Evolutionary conservation across 2,888 invertebrate genomes (phyloP), one percentile per base, ranked within the genome.

Genomic region (Phyllotreta cruciferae): DNA sequence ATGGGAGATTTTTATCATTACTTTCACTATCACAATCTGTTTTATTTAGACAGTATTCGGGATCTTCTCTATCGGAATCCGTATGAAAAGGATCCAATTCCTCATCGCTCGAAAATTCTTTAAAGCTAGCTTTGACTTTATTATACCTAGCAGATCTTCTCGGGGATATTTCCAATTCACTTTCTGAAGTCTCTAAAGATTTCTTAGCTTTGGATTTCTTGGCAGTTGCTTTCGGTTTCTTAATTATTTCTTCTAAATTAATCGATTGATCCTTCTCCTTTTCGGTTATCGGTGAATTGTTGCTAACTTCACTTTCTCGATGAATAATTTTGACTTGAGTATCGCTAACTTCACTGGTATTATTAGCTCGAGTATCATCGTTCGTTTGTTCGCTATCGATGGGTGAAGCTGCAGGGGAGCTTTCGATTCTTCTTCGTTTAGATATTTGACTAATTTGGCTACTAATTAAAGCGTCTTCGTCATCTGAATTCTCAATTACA

Each of bases 401-500:
- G 6, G 11, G 1, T 3, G 10, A 35, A 49, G n/a, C 5, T 36
- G 3, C n/a, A 14, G 49, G 35, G 4, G 39, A 11, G 7, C 10
- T 42, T 53, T 64, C 64, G 24, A 66, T 49, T 65, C 62, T 68
- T 44, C 66, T 67, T 66, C 74, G 79, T 67, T 80, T 80, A 6
- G 74, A 71, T 61, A 75, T 52, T 63, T 77, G 79, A 44, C 67
- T 60, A 6, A 65, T n/a, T 47, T 63, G 60, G 10, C 56, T 45
- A 42, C 62, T 52, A 44, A 60, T 57, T 11, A 35, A 53, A 45
- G 56, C 10, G 37, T 13, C 54, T 63, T 81, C 79, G 36, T 81
- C 81, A 67, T 81, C 81, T 36, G 81, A 81, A 70, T 78, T 78
- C 56, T 72, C 85, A 56, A 89, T 83, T 64, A 87, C 82, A 77